A percentile compares a stretch with the other conserved stretches of the same genome.
phyloP scores from a whole-genome alignment of 2,888 invertebrate genomes.

The Lingula anatina region DNA sequence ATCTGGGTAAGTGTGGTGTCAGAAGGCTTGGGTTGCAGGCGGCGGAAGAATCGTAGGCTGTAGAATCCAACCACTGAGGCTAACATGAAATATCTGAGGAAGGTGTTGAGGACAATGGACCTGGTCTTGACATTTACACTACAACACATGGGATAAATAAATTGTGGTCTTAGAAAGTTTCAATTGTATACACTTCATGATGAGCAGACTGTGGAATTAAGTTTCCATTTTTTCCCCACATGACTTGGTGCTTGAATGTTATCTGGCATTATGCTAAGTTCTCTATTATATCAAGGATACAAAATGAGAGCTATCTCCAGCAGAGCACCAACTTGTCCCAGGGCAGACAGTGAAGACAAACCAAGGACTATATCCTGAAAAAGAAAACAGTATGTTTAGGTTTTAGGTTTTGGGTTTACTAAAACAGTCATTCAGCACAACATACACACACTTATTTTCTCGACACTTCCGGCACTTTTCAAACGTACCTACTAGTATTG shows the following conservation, averaged over 20 bases:
- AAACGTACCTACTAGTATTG: no score
- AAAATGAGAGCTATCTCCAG: slow-evolving; percentile 88
- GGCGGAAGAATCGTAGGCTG: slow-evolving; percentile 67
- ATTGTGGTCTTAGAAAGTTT: no score
- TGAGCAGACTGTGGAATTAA: no score
- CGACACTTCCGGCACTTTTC: no score
- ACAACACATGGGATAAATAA: no score
- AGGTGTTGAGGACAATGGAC: no score
- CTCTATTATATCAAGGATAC: slow-evolving; percentile 57
- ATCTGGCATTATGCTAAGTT: background rate
- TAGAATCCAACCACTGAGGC: slow-evolving; percentile 91
- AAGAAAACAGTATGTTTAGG: slow-evolving; percentile 2
- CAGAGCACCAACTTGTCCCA: slow-evolving; percentile 86
- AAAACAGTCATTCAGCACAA: no score
- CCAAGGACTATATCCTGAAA: slow-evolving; percentile 61
- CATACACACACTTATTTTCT: no score
- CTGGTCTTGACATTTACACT: no score
- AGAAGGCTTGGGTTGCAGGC: slow-evolving; percentile 70
- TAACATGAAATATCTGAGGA: slow-evolving; percentile 70
- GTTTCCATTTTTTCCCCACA: no score
- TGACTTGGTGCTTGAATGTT: background rate
- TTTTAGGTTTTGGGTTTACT: no score
- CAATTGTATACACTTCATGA: no score
- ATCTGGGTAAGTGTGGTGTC: slow-evolving; percentile 87
- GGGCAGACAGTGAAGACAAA: slow-evolving; percentile 83